These are phyloP conservation scores for Tapera naevia DNA, from an alignment of 2,797 vertebrate species.

Conservation along the genomic window DNA sequence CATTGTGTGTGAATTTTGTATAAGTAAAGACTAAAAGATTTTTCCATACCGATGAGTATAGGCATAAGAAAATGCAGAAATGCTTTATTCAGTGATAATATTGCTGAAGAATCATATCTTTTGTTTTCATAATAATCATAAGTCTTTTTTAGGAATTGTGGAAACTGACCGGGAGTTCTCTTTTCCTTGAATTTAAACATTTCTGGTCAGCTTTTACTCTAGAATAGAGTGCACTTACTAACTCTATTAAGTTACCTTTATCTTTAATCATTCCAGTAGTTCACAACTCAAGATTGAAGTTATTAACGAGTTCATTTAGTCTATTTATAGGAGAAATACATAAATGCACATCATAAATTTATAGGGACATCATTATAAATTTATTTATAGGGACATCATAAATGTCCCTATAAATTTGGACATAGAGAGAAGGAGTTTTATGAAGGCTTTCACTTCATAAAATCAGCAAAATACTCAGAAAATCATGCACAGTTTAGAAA, in stretches of 20 bases:
- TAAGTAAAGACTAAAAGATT: not conserved
- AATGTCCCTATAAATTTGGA: not conserved
- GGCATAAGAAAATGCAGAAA: not conserved
- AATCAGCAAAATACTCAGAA: not conserved
- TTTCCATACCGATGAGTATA: not conserved
- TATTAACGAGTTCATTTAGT: not conserved
- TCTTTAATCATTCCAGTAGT: not conserved
- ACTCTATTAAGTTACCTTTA: not conserved
- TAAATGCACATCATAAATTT: not conserved
- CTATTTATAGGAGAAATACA: not conserved
- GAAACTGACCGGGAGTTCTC: not conserved
- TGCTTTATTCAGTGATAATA: not conserved
- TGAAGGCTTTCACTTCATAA: not conserved
- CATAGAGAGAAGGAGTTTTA: not conserved
- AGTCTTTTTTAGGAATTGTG: not conserved
- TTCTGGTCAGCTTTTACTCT: not conserved
- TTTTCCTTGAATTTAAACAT: not conserved
- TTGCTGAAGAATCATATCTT: not conserved
- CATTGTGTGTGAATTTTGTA: not conserved
- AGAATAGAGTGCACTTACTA: not conserved
- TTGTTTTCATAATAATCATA: not conserved
- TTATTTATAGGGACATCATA: too few species aligned
- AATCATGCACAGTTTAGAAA: not conserved
- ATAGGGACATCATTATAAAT: too few species aligned
- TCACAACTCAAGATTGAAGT: not conserved